Evolutionary conservation across 2,113 vertebrate species (phyloP), one percentile per base, ranked within the genome.

Genomic region (Gymnobelideus leadbeateri): DNA sequence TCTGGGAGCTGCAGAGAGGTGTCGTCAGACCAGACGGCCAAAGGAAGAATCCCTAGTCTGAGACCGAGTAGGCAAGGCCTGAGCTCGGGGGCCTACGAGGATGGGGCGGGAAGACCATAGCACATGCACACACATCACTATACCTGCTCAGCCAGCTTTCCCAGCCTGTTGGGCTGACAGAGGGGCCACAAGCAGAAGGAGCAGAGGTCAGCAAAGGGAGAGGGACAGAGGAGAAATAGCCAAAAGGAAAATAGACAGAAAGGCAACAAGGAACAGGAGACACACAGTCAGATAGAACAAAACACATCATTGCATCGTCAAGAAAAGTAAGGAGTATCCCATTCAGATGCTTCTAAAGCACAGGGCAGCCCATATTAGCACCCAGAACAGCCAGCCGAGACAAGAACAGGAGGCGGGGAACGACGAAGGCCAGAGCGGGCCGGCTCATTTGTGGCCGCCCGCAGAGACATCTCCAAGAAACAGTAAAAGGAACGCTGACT

Each of bases 101-200:
- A 46, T 8, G 50, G 91, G 51, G 16, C 0, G 19, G 26, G 49
- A 96, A 93, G 94, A 98, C 37, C 10, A 16, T 25, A 28, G 97
- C 96, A 95, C 97, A 96, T 96, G 98, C 93, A 94, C 92, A 96
- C 98, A 97, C 98, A 98, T 94, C 97, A 99, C 99, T 98, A 94
- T 99, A 99, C 99, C 99, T 99, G 99, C 98, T 99, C 99, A 99
- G 99, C 99, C 99, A 99, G 99, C 98, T 99, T 99, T 98, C 99
- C 99, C 99, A 99, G 99, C 99, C 99, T 99, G 99, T 99, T 99
- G 99, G 99, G 99, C 99, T 99, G 99, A 99, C 98, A 98, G 99
- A 97, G 95, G 96, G 98, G 98, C 95, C 98, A 98, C 97, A 98
- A 98, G 98, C 96, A 98, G 97, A 98, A 98, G 99, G 99, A 98